phyloP scores from a whole-genome alignment of 2,113 vertebrate species.

The Triplophysa dalaica region DNA sequence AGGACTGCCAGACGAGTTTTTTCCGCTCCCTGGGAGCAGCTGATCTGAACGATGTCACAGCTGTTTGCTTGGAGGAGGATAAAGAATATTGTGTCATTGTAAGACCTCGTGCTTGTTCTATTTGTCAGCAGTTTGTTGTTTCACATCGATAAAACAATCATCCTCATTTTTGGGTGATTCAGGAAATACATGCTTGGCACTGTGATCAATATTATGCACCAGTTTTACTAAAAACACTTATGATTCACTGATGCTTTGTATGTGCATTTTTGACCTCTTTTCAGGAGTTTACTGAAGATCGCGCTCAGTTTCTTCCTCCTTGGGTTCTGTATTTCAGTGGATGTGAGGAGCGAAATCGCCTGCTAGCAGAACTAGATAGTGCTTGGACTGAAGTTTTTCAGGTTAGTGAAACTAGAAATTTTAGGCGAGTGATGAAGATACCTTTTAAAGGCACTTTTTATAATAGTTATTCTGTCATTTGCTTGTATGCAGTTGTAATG shows the following conservation, averaged over 20 bases:
- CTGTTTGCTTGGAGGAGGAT: constrained; percentile 72
- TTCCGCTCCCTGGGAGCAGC: constrained; percentile 86
- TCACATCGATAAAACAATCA: background rate
- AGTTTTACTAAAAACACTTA: background rate
- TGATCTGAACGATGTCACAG: constrained; percentile 75
- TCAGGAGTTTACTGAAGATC: constrained; percentile 88
- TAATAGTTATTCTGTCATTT: no score
- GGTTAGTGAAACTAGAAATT: constrained; percentile 64
- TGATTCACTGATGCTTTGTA: background rate
- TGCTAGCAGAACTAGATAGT: constrained; percentile 74
- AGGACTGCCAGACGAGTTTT: constrained; percentile 98
- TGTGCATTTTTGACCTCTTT: background rate
- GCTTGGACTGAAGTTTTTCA: constrained; percentile 86
- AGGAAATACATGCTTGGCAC: background rate
- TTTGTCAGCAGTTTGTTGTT: background rate
- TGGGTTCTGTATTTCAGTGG: constrained; percentile 96
- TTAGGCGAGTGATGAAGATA: background rate
- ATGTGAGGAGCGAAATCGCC: constrained; percentile 85
- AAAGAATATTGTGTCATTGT: constrained; percentile 93
- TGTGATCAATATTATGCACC: background rate
- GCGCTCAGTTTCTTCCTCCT: constrained; percentile 79
- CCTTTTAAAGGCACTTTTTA: no score
- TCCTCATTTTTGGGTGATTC: background rate
- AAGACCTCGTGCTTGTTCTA: constrained; percentile 56
- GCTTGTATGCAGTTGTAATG: no score